Evolutionary conservation across 2,888 invertebrate species (phyloP).

Genomic region (Fissipunctia ypsillon): DNA sequence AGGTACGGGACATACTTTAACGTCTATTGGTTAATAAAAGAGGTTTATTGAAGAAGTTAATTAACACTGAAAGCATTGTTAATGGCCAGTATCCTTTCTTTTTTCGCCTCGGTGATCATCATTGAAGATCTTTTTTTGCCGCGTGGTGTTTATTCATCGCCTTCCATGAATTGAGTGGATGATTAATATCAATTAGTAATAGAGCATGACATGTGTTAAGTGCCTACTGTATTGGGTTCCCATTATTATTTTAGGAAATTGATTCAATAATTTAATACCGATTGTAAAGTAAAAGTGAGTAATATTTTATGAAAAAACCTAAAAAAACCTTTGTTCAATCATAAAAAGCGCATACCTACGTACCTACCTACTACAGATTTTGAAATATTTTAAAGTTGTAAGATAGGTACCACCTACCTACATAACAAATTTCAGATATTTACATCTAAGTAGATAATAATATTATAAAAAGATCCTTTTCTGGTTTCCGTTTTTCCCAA

Average conservation of each 20-base stretch:
- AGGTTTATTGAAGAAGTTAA: conserved; percentile 27
- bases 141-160: background rate
- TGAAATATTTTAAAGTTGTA: background rate
- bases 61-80: conserved; percentile 4
- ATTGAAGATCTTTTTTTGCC: background rate
- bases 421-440: background rate
- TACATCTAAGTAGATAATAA: background rate
- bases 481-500: background rate
- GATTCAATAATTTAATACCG: background rate
- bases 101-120: background rate
- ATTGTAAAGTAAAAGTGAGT: background rate
- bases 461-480: background rate
- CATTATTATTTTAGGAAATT: conserved; percentile 10
- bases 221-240: conserved; percentile 13
- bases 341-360: background rate
- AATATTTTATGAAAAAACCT: background rate
- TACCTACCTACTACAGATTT: background rate
- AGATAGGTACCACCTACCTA: too few relatives aligned
- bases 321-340: background rate
- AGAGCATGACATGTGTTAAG: conserved; percentile 9
- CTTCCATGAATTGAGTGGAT: conserved; percentile 34
- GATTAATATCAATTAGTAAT: conserved; percentile 37
- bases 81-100: background rate
- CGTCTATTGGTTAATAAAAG: conserved; percentile 27
- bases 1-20: conserved; percentile 51